Evolutionary conservation across 2,113 vertebrate genomes (phyloP).

Genomic region (Cynocephalus volans): DNA sequence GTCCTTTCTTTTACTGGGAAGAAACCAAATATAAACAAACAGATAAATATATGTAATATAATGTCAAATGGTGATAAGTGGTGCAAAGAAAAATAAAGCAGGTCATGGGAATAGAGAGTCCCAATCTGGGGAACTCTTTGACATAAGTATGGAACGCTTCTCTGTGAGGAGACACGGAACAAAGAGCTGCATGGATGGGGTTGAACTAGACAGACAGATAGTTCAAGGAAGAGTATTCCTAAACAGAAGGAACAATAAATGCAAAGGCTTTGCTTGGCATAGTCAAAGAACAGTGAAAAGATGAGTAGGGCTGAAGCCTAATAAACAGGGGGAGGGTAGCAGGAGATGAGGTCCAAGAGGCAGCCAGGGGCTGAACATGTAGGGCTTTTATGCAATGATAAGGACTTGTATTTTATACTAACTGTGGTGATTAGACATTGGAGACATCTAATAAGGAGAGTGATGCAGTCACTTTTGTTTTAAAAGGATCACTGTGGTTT

Average conservation of each 20-base stretch:
- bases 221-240: neutral
- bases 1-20: constrained; percentile 39
- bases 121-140: neutral
- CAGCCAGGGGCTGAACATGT: neutral
- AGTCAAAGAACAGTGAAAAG: neutral
- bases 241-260: neutral
- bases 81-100: constrained; percentile 46
- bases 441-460: neutral
- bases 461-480: neutral
- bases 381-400: neutral
- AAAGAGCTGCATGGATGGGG: neutral
- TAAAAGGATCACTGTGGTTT: constrained; percentile 22
- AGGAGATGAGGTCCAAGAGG: neutral
- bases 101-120: neutral
- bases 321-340: neutral
- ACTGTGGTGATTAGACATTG: neutral
- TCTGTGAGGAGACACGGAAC: constrained; percentile 20
- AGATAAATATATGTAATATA: neutral
- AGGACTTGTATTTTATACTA: constrained; percentile 1
- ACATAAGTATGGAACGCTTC: neutral
- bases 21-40: constrained; percentile 26
- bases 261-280: neutral
- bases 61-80: constrained; percentile 15
- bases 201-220: neutral
- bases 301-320: neutral